These are phyloP conservation scores for Cryptoleucopteryx plumbea DNA, from an alignment of 2,113 vertebrate species.

Conservation along the genomic window DNA sequence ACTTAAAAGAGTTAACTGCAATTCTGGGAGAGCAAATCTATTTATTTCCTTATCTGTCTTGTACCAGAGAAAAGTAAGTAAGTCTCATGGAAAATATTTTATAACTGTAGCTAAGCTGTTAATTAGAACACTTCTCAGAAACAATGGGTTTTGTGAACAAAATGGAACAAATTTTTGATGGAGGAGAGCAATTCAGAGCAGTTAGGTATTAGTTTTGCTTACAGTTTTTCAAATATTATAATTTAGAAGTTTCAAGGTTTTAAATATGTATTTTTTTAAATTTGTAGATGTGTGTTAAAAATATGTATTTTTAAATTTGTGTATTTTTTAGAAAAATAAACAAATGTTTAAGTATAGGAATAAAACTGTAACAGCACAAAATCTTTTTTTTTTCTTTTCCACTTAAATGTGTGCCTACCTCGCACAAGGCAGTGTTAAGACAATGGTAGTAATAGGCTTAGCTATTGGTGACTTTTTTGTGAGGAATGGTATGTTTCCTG, in stretches of 20 bases:
- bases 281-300: background rate
- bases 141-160: background rate
- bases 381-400: background rate
- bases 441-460: background rate
- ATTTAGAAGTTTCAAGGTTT: background rate
- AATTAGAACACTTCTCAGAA: constrained; percentile 14
- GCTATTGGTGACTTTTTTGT: background rate
- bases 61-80: constrained; percentile 1
- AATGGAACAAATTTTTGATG: background rate
- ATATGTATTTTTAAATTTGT: background rate
- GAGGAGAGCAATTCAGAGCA: background rate
- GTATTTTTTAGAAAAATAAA: background rate
- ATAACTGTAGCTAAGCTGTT: constrained; percentile 15
- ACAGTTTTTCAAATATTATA: background rate
- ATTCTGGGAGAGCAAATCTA: background rate
- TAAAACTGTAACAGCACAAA: background rate
- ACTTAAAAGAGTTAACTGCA: constrained; percentile 25
- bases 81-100: constrained; percentile 19
- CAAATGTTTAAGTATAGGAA: background rate
- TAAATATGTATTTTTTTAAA: background rate
- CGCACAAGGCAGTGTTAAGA: background rate
- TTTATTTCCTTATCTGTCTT: constrained; percentile 46
- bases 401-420: background rate
- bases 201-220: background rate
- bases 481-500: background rate